These are phyloP conservation scores for Gallinago media DNA, from an alignment of 2,113 vertebrate genomes.

Conservation along the genomic window DNA sequence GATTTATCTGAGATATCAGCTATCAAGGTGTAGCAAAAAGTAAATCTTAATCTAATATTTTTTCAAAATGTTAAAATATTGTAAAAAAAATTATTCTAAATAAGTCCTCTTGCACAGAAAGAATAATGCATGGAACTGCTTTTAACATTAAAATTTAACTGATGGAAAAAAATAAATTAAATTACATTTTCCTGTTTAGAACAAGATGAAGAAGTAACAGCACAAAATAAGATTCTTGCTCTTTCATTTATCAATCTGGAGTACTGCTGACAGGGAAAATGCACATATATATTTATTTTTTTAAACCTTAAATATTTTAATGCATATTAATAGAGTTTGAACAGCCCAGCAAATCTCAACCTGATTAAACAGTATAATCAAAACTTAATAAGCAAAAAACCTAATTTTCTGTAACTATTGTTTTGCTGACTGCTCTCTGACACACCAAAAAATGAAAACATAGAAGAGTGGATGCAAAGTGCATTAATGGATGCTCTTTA, in stretches of 20 bases:
- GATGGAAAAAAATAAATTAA: neutral
- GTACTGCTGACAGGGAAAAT: neutral
- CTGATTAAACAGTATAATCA: neutral
- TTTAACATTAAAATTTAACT: neutral
- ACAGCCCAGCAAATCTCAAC: neutral
- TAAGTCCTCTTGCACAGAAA: neutral
- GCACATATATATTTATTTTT: neutral
- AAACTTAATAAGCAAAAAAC: neutral
- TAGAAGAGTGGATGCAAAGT: neutral
- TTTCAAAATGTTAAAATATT: neutral
- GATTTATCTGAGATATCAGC: neutral
- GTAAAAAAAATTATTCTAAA: neutral
- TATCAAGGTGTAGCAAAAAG: neutral
- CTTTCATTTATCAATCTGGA: neutral
- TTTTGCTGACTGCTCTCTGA: neutral
- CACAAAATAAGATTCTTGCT: neutral
- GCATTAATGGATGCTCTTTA: neutral
- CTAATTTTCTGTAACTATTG: neutral
- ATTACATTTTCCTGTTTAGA: neutral
- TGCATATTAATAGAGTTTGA: neutral
- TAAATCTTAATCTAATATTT: neutral
- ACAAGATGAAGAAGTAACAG: neutral
- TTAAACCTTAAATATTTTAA: neutral
- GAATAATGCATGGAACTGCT: neutral
- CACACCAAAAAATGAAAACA: neutral